Base-by-base conservation (phyloP, 2,797 vertebrate genomes). In the Simalia tracyae region DNA sequence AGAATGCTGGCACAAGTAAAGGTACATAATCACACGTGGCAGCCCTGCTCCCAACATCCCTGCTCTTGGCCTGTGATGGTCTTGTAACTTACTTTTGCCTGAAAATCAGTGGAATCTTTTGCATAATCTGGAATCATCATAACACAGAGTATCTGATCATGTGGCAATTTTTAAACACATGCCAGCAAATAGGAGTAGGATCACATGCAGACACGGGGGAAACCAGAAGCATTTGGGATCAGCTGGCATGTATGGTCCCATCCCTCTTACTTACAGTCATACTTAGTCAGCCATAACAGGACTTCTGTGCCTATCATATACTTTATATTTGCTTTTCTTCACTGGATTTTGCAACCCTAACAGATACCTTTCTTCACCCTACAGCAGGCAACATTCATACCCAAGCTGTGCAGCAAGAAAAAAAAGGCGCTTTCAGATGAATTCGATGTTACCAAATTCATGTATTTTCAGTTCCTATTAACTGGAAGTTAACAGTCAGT, bases 241-340 rank as follows among this genome's bases (percentile, higher is more conserved):
- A 22, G 42, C 42, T 42, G 42, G 3, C 17, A 76, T 22, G 1
- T 76, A 17, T 76, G n/a, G 15, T 68, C n/a, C 64, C n/a, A 76
- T 10, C 10, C 19, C 42, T 76, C 8, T 42, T 42, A 76, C 3
- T 76, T 76, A 76, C 17, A 3, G 2, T 76, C 19, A 76, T 22
- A 22, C 36, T 22, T 46, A 81, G 36, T 81, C 19, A 81, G 9
- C 46, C 91, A 54, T 54, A 81, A 46, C 11, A 46, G 9, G 19
- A 54, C 81, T 90, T 95, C 91, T 88, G n/a, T 9, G 31, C n/a
- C 24, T 91, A 89, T 81, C 92, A 93, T 84, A 12, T 94, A 3
- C 90, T 94, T 96, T 91, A 92, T 93, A 94, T 92, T 92, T 95
- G 50, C 84, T 94, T 10, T 92, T 96, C 86, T 92, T 93, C 94